Conservation (phyloP, 2,113 vertebrate species). For the Scomber colias region DNA sequence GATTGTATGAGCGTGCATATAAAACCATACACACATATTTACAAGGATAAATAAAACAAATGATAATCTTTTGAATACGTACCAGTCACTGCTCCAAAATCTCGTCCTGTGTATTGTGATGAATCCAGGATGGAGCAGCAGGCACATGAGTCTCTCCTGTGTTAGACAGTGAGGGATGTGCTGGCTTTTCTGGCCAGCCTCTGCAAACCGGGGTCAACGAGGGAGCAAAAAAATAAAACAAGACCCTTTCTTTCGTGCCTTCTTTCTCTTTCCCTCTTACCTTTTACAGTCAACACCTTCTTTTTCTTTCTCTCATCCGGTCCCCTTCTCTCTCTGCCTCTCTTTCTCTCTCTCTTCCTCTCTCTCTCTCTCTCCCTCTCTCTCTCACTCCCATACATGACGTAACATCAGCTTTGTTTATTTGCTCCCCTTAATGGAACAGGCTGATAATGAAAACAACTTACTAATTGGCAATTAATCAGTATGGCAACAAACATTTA, state of each 20-base stretch:
- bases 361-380: slow-evolving; percentile 49
- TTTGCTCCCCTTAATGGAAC: slow-evolving; percentile 75
- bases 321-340: slow-evolving; percentile 71
- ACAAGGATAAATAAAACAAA: neutral
- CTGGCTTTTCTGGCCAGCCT: slow-evolving; percentile 72
- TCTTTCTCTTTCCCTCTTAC: slow-evolving; percentile 66
- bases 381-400: slow-evolving; percentile 69
- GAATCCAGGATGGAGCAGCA: slow-evolving; percentile 69
- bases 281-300: slow-evolving; percentile 53
- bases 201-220: slow-evolving; percentile 75
- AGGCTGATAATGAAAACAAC: slow-evolving; percentile 53
- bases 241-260: slow-evolving; percentile 64
- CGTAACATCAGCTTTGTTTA: slow-evolving; percentile 79
- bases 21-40: neutral
- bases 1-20: neutral
- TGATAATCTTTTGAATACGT: neutral
- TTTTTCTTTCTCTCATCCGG: slow-evolving; percentile 51
- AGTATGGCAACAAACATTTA: neutral
- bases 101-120: slow-evolving; percentile 42
- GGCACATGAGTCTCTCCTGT: slow-evolving; percentile 56
- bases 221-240: slow-evolving; percentile 75
- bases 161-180: slow-evolving; percentile 70
- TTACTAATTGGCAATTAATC: slow-evolving; percentile 50
- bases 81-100: slow-evolving; percentile 54
- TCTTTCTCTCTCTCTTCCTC: slow-evolving; percentile 58